Evolutionary conservation across 2,888 invertebrate genomes (phyloP).

Genomic region (Ormyrus thymus): DNA sequence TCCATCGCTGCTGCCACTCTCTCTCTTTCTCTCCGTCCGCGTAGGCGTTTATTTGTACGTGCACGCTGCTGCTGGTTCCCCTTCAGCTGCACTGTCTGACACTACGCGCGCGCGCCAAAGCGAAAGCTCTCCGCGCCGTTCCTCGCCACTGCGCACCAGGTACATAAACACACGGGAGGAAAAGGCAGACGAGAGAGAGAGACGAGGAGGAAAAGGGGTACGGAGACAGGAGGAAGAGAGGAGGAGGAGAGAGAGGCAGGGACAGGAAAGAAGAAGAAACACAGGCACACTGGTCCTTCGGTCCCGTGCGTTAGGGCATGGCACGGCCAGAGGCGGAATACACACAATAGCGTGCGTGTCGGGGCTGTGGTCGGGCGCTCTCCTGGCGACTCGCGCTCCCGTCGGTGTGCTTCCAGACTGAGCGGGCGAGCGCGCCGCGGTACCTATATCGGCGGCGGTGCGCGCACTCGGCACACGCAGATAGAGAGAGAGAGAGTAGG

Average conservation of each 20-base stretch:
- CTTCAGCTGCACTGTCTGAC: not conserved
- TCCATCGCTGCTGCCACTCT: not conserved
- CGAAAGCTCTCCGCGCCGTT: no score
- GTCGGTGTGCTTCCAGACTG: not conserved
- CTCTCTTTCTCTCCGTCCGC: not conserved
- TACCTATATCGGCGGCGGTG: not conserved
- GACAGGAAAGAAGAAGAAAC: conserved; percentile 22
- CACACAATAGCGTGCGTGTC: no score
- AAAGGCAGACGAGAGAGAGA: not conserved
- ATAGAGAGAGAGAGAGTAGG: conserved; percentile 1
- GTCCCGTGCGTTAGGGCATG: conserved; percentile 49
- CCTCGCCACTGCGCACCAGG: no score
- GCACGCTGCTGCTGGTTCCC: not conserved
- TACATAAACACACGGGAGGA: no score
- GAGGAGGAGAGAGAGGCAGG: conserved; percentile 1
- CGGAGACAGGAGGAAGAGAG: not conserved
- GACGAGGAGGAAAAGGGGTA: not conserved
- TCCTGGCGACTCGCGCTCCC: conserved; percentile 9
- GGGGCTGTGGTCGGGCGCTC: not conserved
- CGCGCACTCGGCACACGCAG: not conserved
- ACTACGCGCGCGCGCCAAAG: conserved; percentile 1
- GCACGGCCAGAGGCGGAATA: conserved; percentile 2
- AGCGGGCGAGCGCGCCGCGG: not conserved
- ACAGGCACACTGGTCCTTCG: conserved; percentile 29
- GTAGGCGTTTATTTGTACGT: not conserved